These are phyloP conservation scores for Scrobipalpa costella DNA, from an alignment of 2,888 invertebrate species.

Conservation along the genomic window DNA sequence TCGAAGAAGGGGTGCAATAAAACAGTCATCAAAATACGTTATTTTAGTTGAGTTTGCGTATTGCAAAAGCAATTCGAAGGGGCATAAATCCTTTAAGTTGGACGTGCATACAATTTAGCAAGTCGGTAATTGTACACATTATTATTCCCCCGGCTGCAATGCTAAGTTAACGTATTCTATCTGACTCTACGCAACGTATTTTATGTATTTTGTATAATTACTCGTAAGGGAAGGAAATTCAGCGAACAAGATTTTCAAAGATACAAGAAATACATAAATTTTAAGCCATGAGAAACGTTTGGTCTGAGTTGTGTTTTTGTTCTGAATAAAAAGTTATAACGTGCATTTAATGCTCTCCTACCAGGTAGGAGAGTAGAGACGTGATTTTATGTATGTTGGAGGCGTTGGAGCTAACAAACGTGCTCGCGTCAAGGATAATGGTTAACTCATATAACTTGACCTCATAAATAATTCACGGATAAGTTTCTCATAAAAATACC, in stretches of 20 bases:
- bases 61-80: conserved; percentile 47
- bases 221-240: not conserved
- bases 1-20: conserved; percentile 16
- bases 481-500: not conserved
- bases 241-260: too few relatives aligned
- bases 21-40: conserved; percentile 21
- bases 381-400: not conserved
- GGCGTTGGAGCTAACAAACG: conserved; percentile 17
- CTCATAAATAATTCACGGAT: not conserved
- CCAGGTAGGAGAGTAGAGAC: too few relatives aligned
- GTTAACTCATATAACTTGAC: not conserved
- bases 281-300: too few relatives aligned
- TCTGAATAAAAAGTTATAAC: too few relatives aligned
- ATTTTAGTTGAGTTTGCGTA: conserved; percentile 23
- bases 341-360: too few relatives aligned
- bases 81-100: conserved; percentile 55
- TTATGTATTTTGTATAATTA: not conserved
- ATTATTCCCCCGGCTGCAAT: conserved; percentile 48
- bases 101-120: conserved; percentile 57
- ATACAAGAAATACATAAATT: too few relatives aligned
- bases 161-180: conserved; percentile 31
- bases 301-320: too few relatives aligned
- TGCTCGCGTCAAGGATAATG: conserved; percentile 14
- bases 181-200: conserved; percentile 11
- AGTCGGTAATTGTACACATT: conserved; percentile 54